A percentile compares a stretch with the other conserved stretches of the same genome.
Evolutionary conservation across 1,140 invertebrate genomes (phyloP).

Genomic region (Drosophila funebris): DNA sequence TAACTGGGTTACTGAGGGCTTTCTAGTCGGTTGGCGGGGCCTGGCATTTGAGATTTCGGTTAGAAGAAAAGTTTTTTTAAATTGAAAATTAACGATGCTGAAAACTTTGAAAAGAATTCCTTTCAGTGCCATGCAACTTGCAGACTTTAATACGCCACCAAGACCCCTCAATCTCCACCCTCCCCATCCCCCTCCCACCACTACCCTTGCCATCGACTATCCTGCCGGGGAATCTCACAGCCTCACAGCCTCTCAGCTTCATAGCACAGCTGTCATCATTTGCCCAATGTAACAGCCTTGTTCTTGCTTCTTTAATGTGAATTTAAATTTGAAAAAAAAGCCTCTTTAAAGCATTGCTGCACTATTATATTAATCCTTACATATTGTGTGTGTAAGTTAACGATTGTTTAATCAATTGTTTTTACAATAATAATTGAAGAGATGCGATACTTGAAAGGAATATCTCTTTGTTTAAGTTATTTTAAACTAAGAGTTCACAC

Average conservation of each 20-base stretch:
- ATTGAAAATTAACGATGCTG: slow-evolving; percentile 79
- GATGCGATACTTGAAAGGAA: no score
- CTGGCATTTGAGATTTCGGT: slow-evolving; percentile 53
- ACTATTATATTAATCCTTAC: no score
- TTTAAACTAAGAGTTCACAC: no score
- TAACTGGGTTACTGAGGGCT: slow-evolving; percentile 51
- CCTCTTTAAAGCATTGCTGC: not conserved
- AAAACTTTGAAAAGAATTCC: slow-evolving; percentile 71
- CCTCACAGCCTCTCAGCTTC: no score
- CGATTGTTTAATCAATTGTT: no score
- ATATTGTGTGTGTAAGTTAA: no score
- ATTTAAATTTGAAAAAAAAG: slow-evolving; percentile 25
- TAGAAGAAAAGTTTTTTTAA: slow-evolving; percentile 73
- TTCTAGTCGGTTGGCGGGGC: not conserved
- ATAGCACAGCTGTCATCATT: slow-evolving; percentile 41
- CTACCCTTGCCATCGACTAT: not conserved
- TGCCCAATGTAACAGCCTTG: slow-evolving; percentile 22
- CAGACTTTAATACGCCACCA: slow-evolving; percentile 48
- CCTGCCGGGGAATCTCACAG: not conserved
- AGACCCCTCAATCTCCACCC: slow-evolving; percentile 1
- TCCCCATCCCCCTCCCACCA: not conserved
- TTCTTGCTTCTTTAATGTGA: slow-evolving; percentile 57
- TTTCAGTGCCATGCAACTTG: slow-evolving; percentile 54
- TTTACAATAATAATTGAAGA: no score
- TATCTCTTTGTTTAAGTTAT: no score